Conservation (phyloP, 2,113 vertebrate genomes). For the Rhabdornis inornatus region DNA sequence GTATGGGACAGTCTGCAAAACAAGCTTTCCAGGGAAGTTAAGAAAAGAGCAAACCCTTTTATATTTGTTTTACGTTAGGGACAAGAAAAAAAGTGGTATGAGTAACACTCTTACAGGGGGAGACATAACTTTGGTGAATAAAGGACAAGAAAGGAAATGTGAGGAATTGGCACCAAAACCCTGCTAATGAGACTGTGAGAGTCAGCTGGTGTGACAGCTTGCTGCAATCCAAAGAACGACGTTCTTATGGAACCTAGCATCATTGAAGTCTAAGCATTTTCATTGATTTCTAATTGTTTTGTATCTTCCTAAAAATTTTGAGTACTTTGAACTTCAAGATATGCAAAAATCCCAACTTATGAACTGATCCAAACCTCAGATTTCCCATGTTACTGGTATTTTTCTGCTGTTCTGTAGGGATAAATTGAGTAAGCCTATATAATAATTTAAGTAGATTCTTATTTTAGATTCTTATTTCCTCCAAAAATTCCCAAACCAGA, state of each 20-base stretch:
- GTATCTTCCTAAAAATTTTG: background rate
- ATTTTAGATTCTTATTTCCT: background rate
- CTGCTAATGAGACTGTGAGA: background rate
- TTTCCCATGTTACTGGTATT: background rate
- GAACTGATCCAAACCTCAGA: background rate
- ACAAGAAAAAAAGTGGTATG: background rate
- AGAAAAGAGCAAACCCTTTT: background rate
- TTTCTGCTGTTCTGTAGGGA: background rate
- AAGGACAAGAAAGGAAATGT: background rate
- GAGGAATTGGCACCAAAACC: background rate
- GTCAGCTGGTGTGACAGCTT: background rate
- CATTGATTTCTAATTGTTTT: background rate
- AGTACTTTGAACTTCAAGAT: background rate
- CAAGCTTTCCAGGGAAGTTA: background rate
- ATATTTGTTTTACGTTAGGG: background rate
- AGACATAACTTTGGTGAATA: background rate
- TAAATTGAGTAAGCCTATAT: background rate
- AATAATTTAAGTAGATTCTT: background rate
- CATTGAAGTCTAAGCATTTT: background rate
- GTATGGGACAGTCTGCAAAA: background rate
- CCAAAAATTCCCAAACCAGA: background rate
- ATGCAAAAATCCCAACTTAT: background rate
- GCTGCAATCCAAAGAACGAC: background rate
- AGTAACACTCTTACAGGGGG: background rate
- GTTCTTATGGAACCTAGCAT: background rate